phyloP scores from a whole-genome alignment of 2,113 vertebrate genomes.

The Rhinoptilus africanus region DNA sequence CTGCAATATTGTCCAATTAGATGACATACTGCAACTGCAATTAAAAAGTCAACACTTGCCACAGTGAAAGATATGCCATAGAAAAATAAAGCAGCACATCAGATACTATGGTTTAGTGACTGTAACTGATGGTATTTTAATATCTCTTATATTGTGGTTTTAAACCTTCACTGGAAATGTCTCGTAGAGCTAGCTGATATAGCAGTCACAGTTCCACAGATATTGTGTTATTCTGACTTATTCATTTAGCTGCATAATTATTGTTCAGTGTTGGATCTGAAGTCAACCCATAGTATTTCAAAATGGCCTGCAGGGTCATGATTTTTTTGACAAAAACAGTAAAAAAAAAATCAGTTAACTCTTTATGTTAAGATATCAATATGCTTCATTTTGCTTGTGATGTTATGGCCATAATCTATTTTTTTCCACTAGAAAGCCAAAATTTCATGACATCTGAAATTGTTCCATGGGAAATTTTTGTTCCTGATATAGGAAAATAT shows the following conservation, averaged over 20 bases:
- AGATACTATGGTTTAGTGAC: conserved; percentile 44
- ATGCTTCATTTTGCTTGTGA: not conserved
- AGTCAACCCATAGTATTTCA: not conserved
- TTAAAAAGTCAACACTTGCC: conserved; percentile 36
- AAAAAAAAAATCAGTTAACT: not conserved
- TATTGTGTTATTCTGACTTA: not conserved
- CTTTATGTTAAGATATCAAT: not conserved
- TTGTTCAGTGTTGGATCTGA: not conserved
- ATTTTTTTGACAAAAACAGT: not conserved
- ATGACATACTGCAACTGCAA: conserved; percentile 7
- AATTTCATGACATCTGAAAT: not conserved
- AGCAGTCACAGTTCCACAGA: not conserved
- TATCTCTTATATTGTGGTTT: conserved; percentile 8
- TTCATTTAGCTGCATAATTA: not conserved
- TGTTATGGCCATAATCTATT: not conserved
- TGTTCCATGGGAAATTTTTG: not conserved
- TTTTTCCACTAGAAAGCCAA: not conserved
- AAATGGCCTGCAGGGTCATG: not conserved
- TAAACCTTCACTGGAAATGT: not conserved
- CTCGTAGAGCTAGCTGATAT: not conserved
- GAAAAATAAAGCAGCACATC: conserved; percentile 14
- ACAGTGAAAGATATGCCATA: not conserved
- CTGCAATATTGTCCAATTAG: conserved; percentile 36
- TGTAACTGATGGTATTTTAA: conserved; percentile 53
- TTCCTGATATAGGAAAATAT: not conserved